Percentiles rank a stretch among this genome's conserved stretches.
These are phyloP conservation scores for Acrocephalus arundinaceus DNA, from an alignment of 2,113 vertebrate species.

Conservation along the genomic window DNA sequence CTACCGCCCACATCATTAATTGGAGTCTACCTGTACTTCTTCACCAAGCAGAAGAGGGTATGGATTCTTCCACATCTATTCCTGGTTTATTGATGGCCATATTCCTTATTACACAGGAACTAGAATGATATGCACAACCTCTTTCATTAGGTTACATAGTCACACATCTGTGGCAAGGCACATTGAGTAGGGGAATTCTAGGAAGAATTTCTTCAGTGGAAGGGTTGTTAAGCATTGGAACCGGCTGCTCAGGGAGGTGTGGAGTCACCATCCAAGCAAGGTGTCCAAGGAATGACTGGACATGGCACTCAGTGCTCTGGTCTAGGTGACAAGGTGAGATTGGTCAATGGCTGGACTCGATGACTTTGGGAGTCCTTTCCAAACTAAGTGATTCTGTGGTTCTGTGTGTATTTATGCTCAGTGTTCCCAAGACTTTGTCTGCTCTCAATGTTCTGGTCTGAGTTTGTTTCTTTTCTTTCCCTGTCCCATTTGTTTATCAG, in stretches of 20 bases:
- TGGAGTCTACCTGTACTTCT: not conserved
- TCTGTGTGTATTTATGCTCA: not conserved
- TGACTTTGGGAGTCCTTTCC: not conserved
- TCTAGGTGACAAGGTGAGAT: not conserved
- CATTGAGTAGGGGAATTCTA: not conserved
- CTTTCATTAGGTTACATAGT: not conserved
- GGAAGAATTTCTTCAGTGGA: not conserved
- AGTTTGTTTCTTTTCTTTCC: not conserved
- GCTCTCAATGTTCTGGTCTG: not conserved
- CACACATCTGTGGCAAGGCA: not conserved
- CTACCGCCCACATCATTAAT: not conserved
- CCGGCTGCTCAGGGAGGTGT: not conserved
- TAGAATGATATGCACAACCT: not conserved
- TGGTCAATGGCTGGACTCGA: fast-evolving
- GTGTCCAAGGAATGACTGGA: not conserved
- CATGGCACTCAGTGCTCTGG: not conserved
- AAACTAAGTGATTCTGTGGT: not conserved
- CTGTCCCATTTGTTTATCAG: not conserved
- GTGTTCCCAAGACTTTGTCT: not conserved
- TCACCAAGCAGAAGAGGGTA: not conserved
- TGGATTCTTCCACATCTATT: not conserved
- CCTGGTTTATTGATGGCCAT: not conserved
- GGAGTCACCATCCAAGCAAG: not conserved
- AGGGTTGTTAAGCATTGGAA: not conserved
- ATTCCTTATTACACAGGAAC: not conserved